A percentile compares a stretch with the other conserved stretches of the same genome.
phyloP scores from a whole-genome alignment of 2,888 invertebrate species.

The Mesorhabditis spiculigera region DNA sequence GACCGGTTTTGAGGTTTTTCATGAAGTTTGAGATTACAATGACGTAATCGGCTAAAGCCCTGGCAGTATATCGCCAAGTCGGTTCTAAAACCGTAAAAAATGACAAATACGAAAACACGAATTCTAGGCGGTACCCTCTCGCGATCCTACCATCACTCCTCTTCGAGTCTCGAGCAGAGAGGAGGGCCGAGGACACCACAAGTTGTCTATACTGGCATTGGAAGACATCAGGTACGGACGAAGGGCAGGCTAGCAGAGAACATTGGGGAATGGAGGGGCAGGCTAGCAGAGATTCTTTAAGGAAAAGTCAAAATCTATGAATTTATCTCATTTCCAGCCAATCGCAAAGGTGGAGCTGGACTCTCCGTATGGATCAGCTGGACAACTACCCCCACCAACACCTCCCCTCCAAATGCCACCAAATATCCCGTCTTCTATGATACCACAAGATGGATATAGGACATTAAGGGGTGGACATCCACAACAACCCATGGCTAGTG shows the following conservation, averaged over 20 bases:
- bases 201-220: slow-evolving; percentile 56
- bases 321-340: slow-evolving; percentile 29
- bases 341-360: slow-evolving; percentile 49
- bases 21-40: no score
- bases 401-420: slow-evolving; percentile 35
- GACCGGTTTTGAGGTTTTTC: no score
- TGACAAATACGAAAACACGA: not conserved
- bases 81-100: no score
- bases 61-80: no score
- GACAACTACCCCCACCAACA: slow-evolving; percentile 43
- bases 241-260: no score
- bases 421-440: slow-evolving; percentile 23
- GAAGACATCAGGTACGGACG: slow-evolving; percentile 42
- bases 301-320: not conserved
- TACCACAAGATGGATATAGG: slow-evolving; percentile 40
- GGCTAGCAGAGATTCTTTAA: no score
- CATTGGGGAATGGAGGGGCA: no score
- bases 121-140: slow-evolving; percentile 39
- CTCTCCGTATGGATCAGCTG: slow-evolving; percentile 46
- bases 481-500: slow-evolving; percentile 10
- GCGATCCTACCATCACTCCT: slow-evolving; percentile 53
- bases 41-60: no score
- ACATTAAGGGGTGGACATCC: slow-evolving; percentile 30
- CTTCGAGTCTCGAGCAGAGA: slow-evolving; percentile 45
- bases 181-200: slow-evolving; percentile 52